A percentile compares a stretch with the other conserved stretches of the same genome.
Evolutionary conservation across 2,888 invertebrate genomes (phyloP).

Genomic region (Thera obeliscata): DNA sequence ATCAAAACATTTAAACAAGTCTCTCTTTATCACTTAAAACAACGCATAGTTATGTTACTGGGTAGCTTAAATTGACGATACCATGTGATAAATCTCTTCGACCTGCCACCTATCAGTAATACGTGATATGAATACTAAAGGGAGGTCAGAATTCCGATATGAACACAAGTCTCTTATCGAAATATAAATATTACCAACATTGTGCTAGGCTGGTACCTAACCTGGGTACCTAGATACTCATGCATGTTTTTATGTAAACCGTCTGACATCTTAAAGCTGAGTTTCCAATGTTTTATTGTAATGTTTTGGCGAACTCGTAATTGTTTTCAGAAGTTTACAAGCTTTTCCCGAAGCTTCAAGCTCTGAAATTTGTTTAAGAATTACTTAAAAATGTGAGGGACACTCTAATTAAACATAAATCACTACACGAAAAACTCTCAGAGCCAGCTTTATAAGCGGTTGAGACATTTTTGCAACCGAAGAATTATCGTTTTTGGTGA

Average conservation of each 20-base stretch:
- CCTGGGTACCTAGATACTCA: too few relatives aligned
- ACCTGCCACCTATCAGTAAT: constrained; percentile 51
- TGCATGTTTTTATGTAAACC: constrained; percentile 38
- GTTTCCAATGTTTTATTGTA: constrained; percentile 45
- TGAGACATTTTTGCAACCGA: constrained; percentile 68
- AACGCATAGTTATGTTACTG: constrained; percentile 26
- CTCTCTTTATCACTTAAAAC: constrained; percentile 19
- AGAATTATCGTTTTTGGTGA: constrained; percentile 76
- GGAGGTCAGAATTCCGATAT: constrained; percentile 59
- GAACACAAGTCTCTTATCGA: constrained; percentile 51
- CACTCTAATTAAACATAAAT: constrained; percentile 79
- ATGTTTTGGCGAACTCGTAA: constrained; percentile 53
- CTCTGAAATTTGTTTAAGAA: constrained; percentile 63
- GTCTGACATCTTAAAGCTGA: constrained; percentile 36
- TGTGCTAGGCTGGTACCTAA: constrained; percentile 23
- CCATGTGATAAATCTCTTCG: constrained; percentile 54
- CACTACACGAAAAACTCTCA: constrained; percentile 68
- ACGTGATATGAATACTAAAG: constrained; percentile 50
- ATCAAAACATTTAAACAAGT: constrained; percentile 1
- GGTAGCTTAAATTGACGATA: constrained; percentile 36
- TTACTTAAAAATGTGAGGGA: constrained; percentile 67
- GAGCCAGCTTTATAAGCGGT: constrained; percentile 61
- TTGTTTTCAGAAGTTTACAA: constrained; percentile 57
- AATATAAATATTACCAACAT: constrained; percentile 45
- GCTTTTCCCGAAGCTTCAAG: constrained; percentile 52